Base-by-base conservation (phyloP, 2,113 vertebrate species). In the Dissostichus mawsoni region DNA sequence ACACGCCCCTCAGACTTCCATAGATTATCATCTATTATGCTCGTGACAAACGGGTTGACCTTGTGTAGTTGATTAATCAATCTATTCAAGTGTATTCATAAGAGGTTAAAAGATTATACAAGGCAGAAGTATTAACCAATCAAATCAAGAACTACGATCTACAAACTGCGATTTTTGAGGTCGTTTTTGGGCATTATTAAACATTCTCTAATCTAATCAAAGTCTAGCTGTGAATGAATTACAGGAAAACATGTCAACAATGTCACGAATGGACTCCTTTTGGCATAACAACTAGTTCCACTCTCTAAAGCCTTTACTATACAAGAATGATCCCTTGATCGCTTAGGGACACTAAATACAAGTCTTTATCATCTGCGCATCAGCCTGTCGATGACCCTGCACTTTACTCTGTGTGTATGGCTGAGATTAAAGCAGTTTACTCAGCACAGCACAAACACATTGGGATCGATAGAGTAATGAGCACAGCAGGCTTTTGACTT, bases 401-500 rank as follows among this genome's bases (percentile, higher is more conserved):
- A 2, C 71, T 56, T 9, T 20, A 7, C 66, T 55, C 45, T 33
- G 33, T 29, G 53, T 56, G 44, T 52, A 62, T 82, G 68, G 74
- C 76, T 63, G 52, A 69, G 78, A 88, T 81, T 68, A 78, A 80
- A 82, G 76, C 75, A 20, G 81, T 89, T 90, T 84, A 87, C 82
- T 87, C 74, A 48, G 78, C 33, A 57, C 68, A 50, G 75, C 84
- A 83, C 84, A 90, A 87, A 90, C 76, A 87, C 81, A 74, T 59
- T 59, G 73, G 57, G 85, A 92, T 93, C 89, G 58, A 93, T 93
- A 80, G 66, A 65, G 56, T 89, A 86, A 91, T 85, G 86, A 92
- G 90, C 80, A 6, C 67, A 82, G 80, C 73, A 77, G 77, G 84
- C 80, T 73, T 88, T 69, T n/a, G 81, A 84, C 82, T 86, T 25